Evolutionary conservation across 1,140 invertebrate species (phyloP).

Genomic region (Anastrepha obliqua): DNA sequence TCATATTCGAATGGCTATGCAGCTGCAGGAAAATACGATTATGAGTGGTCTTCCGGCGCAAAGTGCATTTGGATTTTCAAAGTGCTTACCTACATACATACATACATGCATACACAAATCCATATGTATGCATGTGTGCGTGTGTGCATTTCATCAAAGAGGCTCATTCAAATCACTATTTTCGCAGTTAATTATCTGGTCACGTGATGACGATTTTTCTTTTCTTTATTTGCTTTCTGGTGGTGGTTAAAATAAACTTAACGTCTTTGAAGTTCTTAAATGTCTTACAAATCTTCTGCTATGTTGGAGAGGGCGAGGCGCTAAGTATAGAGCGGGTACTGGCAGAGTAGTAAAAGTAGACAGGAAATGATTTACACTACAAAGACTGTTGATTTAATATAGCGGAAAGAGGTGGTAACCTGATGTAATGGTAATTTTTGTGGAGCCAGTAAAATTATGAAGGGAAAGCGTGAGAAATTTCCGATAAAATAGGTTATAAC

Average conservation of each 20-base stretch:
- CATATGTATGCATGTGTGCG: too few relatives aligned
- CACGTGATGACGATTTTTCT: constrained; percentile 7
- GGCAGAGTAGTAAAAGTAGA: neutral
- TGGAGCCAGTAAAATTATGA: too few relatives aligned
- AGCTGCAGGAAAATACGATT: neutral
- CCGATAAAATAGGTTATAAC: neutral
- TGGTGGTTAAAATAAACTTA: constrained; percentile 7
- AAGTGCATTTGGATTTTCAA: constrained; percentile 18
- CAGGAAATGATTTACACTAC: constrained; percentile 17
- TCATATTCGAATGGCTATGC: neutral
- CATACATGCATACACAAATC: neutral
- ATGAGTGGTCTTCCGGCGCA: constrained; percentile 1
- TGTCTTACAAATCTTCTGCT: constrained; percentile 8
- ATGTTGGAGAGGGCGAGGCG: too few relatives aligned
- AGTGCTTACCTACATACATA: neutral
- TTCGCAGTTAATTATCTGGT: constrained; percentile 23
- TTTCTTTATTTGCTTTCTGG: neutral
- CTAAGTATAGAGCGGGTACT: too few relatives aligned
- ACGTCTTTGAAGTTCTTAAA: constrained; percentile 28
- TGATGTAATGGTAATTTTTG: constrained; percentile 6
- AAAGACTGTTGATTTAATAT: constrained; percentile 40
- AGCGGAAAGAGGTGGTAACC: constrained; percentile 28
- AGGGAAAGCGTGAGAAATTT: constrained; percentile 22
- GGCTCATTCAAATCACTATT: neutral
- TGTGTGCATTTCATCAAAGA: neutral